Conservation (phyloP, 2,797 vertebrate species). For the Mormyrops attenuatus region DNA sequence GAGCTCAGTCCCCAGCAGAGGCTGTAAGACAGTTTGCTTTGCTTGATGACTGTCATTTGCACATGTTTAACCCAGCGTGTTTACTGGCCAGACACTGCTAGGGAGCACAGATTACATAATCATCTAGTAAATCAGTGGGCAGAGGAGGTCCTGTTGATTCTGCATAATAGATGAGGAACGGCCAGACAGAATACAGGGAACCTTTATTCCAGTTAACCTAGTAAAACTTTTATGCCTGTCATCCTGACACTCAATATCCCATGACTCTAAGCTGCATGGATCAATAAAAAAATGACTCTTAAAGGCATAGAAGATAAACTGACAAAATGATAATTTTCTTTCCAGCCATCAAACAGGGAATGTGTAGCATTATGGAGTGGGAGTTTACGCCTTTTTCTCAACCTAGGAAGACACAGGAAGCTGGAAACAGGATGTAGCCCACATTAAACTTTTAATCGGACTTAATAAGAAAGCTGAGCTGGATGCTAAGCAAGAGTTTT, state of each 20-base stretch:
- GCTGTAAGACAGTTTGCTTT: neutral
- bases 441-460: conserved; percentile 68
- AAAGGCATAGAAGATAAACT: neutral
- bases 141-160: neutral
- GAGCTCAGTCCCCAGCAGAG: neutral
- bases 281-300: conserved; percentile 19
- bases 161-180: conserved; percentile 64
- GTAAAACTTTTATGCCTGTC: conserved; percentile 60
- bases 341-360: neutral
- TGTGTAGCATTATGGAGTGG: neutral
- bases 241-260: conserved; percentile 50
- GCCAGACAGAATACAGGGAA: conserved; percentile 50
- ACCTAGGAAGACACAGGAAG: conserved; percentile 43
- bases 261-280: conserved; percentile 32
- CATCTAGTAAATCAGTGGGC: neutral
- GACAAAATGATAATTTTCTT: neutral
- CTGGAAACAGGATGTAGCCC: conserved; percentile 48
- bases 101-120: conserved; percentile 17
- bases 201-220: conserved; percentile 45
- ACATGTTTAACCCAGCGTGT: neutral
- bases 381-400: neutral
- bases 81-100: neutral
- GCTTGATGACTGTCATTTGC: neutral
- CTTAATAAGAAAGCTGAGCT: conserved; percentile 69
- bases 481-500: conserved; percentile 47